These are phyloP conservation scores for Ambastaia sidthimunki DNA, from an alignment of 2,797 vertebrate genomes.

Conservation along the genomic window DNA sequence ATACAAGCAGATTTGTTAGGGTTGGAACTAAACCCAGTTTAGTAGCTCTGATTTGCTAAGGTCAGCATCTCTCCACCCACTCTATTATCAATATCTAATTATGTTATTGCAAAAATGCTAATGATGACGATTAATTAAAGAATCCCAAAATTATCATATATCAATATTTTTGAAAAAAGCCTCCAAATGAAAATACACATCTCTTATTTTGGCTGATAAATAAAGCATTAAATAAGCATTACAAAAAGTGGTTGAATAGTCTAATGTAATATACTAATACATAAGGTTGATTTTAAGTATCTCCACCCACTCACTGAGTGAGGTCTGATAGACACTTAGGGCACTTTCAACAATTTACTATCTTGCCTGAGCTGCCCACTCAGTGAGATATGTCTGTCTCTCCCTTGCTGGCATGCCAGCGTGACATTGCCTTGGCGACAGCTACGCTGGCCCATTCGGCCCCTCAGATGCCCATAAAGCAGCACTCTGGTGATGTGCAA, in stretches of 20 bases:
- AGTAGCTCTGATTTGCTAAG: not conserved
- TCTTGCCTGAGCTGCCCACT: not conserved
- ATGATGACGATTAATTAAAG: not conserved
- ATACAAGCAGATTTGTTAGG: not conserved
- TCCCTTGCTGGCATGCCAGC: not conserved
- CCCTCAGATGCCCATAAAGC: slow-evolving; percentile 29
- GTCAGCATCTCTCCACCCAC: not conserved
- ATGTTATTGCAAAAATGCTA: not conserved
- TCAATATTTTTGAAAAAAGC: not conserved
- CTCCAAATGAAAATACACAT: not conserved
- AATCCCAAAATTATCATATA: not conserved
- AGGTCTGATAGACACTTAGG: not conserved
- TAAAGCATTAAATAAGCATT: not conserved
- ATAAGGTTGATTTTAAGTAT: not conserved
- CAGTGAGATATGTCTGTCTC: not conserved
- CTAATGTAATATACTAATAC: not conserved
- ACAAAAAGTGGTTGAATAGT: not conserved
- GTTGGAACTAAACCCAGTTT: not conserved
- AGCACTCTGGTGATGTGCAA: slow-evolving; percentile 49
- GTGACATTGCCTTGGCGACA: slow-evolving; percentile 23
- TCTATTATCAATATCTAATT: not conserved
- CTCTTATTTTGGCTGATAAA: not conserved
- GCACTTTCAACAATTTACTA: not conserved
- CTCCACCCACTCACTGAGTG: not conserved
- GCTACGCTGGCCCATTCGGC: not conserved